Evolutionary conservation across 2,797 vertebrate genomes (phyloP), one percentile per base, ranked within the genome.

Genomic region (Cuculus canorus): DNA sequence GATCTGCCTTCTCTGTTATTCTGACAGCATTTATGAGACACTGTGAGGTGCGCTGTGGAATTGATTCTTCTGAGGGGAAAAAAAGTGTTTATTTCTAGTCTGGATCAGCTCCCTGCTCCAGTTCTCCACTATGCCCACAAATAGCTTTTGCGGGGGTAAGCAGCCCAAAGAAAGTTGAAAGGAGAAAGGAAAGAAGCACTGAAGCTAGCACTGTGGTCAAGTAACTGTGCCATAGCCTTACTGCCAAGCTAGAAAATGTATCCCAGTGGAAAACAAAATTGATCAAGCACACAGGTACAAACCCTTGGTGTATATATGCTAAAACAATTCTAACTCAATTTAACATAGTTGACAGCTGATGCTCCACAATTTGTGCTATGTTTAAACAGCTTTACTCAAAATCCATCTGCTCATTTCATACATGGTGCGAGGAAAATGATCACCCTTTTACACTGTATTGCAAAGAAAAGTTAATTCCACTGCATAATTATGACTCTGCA

Each of bases 381-480:
- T 76, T 82, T 83, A n/a, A 91, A 43, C 6, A 72, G 39, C 16
- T 52, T 82, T n/a, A 30, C 47, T 60, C 86, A 76, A 94, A 93
- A 93, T 35, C 35, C 61, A 50, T 66, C 64, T 48, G 10, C 41
- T 56, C 10, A 4, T 82, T 94, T 66, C 60, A 25, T 30, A 32
- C 5, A 9, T 0, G 17, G 25, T 24, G 17, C 0, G 8, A 89
- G 56, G 2, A 48, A 85, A 95, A 57, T 5, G 1, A 63, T 60
- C 50, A 53, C 16, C 10, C 17, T 28, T 60, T n/a, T 9, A 33
- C 6, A 7, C 27, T 7, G 3, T 4, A 30, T 25, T 45, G 19
- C 9, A 52, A 59, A 19, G 64, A 53, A 53, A 78, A 63, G 65
- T 23, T 57, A 77, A 79, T 69, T 84, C n/a, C 17, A 7, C 25